Percentiles rank a stretch among this genome's conserved stretches.
phyloP scores from a whole-genome alignment of 1,140 invertebrate species.

The Archivesica marissinica region DNA sequence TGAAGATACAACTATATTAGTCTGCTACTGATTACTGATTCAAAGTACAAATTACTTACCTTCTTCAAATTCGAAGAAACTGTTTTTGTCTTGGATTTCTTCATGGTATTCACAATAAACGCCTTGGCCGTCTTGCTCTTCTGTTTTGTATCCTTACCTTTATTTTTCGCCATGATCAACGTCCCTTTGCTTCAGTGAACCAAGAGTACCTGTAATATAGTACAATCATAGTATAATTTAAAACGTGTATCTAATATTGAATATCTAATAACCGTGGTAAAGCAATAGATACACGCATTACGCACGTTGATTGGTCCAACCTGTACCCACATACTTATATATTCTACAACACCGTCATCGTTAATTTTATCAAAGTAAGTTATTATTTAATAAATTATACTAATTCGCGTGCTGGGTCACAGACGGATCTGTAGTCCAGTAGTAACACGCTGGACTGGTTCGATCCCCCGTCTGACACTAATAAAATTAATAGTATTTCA shows the following conservation, averaged over 20 bases:
- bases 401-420: too few species aligned
- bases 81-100: constrained; percentile 65
- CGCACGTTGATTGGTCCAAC: too few species aligned
- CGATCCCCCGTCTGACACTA: too few species aligned
- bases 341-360: too few species aligned
- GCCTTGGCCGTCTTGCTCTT: constrained; percentile 58
- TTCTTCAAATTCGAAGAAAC: constrained; percentile 61
- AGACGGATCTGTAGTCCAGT: too few species aligned
- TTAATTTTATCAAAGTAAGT: too few species aligned
- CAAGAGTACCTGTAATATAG: not conserved
- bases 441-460: too few species aligned
- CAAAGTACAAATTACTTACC: constrained; percentile 13
- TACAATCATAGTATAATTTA: not conserved
- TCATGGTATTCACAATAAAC: constrained; percentile 52
- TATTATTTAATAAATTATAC: too few species aligned
- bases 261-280: too few species aligned
- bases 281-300: too few species aligned
- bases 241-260: not conserved
- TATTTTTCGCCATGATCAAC: constrained; percentile 30
- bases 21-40: not conserved
- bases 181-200: not conserved
- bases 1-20: not conserved
- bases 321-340: too few species aligned
- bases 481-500: too few species aligned
- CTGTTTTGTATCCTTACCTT: constrained; percentile 12